Conservation (phyloP, 2,888 invertebrate genomes). For the Neuroscelio doddi region DNA sequence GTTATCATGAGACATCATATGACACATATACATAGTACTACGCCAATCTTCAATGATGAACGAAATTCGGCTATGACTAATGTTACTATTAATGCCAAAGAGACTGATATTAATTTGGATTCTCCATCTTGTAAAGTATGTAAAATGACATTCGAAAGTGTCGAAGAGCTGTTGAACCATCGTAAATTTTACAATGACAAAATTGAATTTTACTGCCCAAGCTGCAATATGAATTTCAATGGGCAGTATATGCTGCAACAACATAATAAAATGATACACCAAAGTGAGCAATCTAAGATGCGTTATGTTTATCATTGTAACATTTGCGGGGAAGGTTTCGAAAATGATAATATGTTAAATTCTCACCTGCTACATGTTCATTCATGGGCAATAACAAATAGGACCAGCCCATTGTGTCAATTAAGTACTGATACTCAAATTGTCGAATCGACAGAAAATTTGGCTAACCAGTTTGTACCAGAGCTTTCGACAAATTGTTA, state of each 20-base stretch:
- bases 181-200: constrained; percentile 22
- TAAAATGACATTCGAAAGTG: constrained; percentile 25
- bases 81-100: no score
- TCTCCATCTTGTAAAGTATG: constrained; percentile 23
- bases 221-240: constrained; percentile 26
- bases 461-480: not conserved
- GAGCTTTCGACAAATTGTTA: constrained; percentile 3
- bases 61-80: not conserved
- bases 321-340: constrained; percentile 39
- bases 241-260: constrained; percentile 29
- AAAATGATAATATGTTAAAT: constrained; percentile 26
- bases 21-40: constrained; percentile 29
- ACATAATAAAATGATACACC: constrained; percentile 38
- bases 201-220: constrained; percentile 12
- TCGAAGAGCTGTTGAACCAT: constrained; percentile 18
- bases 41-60: not conserved
- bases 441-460: not conserved
- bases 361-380: constrained; percentile 41
- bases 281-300: constrained; percentile 5
- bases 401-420: not conserved
- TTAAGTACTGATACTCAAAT: not conserved
- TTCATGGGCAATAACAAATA: constrained; percentile 13
- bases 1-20: constrained; percentile 18
- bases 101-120: not conserved
- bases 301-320: constrained; percentile 15